Conservation (phyloP, 2,113 vertebrate species). For the Psammodynastes pulverulentus region DNA sequence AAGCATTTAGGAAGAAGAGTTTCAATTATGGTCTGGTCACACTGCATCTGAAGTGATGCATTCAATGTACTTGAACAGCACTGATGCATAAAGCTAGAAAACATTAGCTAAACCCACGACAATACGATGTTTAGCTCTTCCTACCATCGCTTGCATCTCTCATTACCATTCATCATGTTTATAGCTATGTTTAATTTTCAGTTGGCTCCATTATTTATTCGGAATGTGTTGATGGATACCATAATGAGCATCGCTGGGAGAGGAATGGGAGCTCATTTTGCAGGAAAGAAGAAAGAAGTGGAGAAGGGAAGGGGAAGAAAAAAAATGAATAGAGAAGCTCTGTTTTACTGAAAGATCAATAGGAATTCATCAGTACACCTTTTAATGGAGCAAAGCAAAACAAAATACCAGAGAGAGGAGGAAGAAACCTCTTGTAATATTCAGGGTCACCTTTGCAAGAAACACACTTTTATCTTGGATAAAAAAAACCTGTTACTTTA, state of each 20-base stretch:
- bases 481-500: neutral
- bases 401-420: neutral
- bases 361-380: neutral
- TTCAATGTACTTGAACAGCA: neutral
- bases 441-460: neutral
- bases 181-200: slow-evolving; percentile 22
- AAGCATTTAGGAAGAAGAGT: neutral
- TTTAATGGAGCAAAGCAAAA: neutral
- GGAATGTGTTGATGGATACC: slow-evolving; percentile 21
- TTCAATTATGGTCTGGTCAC: neutral
- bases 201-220: slow-evolving; percentile 27
- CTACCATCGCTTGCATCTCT: neutral
- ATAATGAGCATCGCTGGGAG: slow-evolving; percentile 9
- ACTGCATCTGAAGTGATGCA: neutral
- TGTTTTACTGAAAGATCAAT: slow-evolving; percentile 16
- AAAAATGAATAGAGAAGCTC: neutral
- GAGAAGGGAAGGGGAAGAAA: no score
- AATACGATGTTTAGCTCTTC: neutral
- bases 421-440: neutral
- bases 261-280: neutral
- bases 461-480: neutral
- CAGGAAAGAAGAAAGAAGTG: neutral
- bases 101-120: neutral
- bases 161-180: slow-evolving; percentile 24
- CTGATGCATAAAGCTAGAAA: neutral